Base-by-base conservation (phyloP, 2,888 invertebrate species). In the Doris montereyensis region DNA sequence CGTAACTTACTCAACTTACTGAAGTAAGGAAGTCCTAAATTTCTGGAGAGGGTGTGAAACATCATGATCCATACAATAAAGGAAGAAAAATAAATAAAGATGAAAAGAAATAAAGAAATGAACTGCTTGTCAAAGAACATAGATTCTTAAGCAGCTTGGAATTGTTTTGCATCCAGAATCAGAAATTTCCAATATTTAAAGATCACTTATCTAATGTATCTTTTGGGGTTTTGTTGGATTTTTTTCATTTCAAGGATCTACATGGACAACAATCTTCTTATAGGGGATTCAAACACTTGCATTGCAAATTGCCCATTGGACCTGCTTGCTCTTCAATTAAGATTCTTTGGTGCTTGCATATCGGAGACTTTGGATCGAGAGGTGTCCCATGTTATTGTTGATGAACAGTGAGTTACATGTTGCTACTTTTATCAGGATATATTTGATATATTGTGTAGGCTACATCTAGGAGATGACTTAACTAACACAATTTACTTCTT, bases 291-390 rank as follows among this genome's bases (percentile, higher is more conserved):
- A 3, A 80, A 82, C n/a, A 87, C 89, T 1, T 86, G 86, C 68
- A 88, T 90, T 65, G 85, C 84, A 57, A 84, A 86, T 78, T 85
- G 86, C 71, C 85, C 83, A 13, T 86, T 92, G 71, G 90, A 90
- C 21, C 82, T 90, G 13, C 83, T 88, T 26, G 89, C 88, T 32
- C 76, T 91, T 32, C 89, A 92, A 81, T 87, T 92, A 77, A 83
- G 89, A 65, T 91, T 92, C 84, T 89, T 92, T 84, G 92, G 92
- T 24, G 92, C 92, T 30, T 85, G 84, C 21, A 77, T 91, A 34
- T 77, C 87, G 2, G 82, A 84, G 2, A 80, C 60, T 32, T 83
- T 92, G 30, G 87, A 90, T 78, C 78, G 86, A 4, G 81, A 85
- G 35, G 89, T 91, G 2, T 90, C 91, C 0, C 92, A 92, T 84